Base-by-base conservation (phyloP, 2,797 vertebrate species). In the Sparidentex hasta region DNA sequence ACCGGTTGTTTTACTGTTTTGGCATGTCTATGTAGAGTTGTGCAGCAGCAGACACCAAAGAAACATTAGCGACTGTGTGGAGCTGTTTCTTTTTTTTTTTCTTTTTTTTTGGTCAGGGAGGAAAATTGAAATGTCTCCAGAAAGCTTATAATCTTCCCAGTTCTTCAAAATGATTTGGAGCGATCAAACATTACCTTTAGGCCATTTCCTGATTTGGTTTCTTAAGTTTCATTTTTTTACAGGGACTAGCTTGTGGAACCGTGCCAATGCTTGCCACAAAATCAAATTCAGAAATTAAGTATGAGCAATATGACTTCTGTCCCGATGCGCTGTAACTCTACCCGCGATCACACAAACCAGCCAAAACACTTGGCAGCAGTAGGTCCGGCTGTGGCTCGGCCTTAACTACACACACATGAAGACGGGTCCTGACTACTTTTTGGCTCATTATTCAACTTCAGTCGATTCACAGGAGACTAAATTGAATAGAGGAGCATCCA, bases 391-490 rank as follows among this genome's bases (percentile, higher is more conserved):
- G 74, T 50, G 41, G 59, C 51, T 74, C 12, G 2, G 57, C 8
- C 21, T 44, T 43, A n/a, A 70, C 65, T 51, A 25, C 47, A 56
- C 21, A 56, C 41, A 20, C 64, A 80, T 46, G 56, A 56, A 76
- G 61, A 79, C 2, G 8, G 21, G 33, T 51, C 65, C 61, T 63
- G 74, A 84, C 82, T 74, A 81, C 78, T 84, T 84, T 74, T 48
- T 25, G 85, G 59, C 75, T 78, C 81, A 86, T 82, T 88, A 82
- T 67, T 83, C 84, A 81, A 59, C 62, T 50, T 74, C 43, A 63
- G 73, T 83, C 78, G 76, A 66, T 85, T 74, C 78, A 80, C 58
- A 77, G 3, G 7, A 84, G 59, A 52, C 46, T 13, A 7, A 33
- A 7, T 23, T 65, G 43, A 87, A 80, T 46, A 66, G 23, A 67